A percentile compares a stretch with the other conserved stretches of the same genome.
Evolutionary conservation across 2,113 vertebrate genomes (phyloP).

Genomic region (Shinisaurus crocodilurus): DNA sequence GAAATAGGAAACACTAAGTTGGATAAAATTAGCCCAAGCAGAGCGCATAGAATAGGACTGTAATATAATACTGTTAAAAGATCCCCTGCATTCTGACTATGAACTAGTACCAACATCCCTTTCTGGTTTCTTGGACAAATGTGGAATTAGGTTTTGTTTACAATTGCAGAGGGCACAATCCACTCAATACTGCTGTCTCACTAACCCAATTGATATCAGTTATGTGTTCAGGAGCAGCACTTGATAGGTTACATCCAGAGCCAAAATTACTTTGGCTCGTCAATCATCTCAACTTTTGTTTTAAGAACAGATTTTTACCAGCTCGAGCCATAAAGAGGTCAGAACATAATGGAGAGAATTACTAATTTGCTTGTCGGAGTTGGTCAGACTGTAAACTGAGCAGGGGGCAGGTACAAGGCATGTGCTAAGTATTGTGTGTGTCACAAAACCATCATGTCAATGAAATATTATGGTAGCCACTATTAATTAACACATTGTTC

Average conservation of each 20-base stretch:
- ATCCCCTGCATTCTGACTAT: background rate
- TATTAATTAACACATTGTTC: background rate
- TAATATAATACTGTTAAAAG: conserved; percentile 11
- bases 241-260: background rate
- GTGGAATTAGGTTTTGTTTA: background rate
- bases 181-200: background rate
- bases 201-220: background rate
- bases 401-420: background rate
- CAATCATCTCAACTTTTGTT: background rate
- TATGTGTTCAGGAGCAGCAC: background rate
- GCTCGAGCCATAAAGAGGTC: background rate
- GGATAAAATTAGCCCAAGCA: background rate
- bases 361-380: background rate
- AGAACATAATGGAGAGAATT: background rate
- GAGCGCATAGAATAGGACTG: background rate
- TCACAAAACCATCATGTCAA: background rate
- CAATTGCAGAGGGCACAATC: background rate
- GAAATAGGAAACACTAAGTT: conserved; percentile 14
- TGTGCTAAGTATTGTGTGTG: background rate
- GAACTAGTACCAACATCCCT: background rate
- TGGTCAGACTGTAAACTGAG: background rate
- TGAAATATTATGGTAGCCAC: background rate
- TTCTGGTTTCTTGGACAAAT: background rate
- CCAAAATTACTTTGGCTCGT: background rate
- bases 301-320: background rate